phyloP scores from a whole-genome alignment of 2,113 vertebrate species.

The Alethe diademata region DNA sequence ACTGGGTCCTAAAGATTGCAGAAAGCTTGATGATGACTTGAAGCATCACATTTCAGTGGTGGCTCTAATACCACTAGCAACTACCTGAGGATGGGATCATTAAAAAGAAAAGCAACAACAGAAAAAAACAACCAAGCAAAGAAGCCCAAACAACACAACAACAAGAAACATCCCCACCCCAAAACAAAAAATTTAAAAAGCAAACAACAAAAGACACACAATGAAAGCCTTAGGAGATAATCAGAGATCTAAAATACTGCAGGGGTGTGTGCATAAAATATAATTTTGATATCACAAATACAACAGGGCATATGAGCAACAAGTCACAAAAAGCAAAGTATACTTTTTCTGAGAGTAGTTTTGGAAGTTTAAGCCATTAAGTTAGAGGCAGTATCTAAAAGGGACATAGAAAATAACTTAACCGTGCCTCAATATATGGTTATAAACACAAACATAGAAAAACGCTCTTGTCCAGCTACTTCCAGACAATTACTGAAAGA shows the following conservation, averaged over 20 bases:
- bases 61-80: neutral
- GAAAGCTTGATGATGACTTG: neutral
- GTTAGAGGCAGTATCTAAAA: neutral
- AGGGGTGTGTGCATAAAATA: neutral
- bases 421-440: neutral
- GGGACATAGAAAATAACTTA: neutral
- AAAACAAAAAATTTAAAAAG: neutral
- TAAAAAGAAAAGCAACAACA: neutral
- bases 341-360: neutral
- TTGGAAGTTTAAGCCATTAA: neutral
- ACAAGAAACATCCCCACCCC: rapidly evolving
- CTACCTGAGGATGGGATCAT: neutral
- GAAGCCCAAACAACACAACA: neutral
- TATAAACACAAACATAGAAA: neutral
- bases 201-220: neutral
- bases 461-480: neutral
- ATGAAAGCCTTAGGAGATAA: neutral
- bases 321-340: neutral
- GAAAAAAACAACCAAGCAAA: neutral
- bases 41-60: neutral
- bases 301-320: neutral
- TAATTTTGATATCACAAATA: neutral
- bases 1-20: neutral
- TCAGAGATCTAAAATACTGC: neutral
- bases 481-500: neutral